Evolutionary conservation across 1,140 invertebrate species (phyloP).

Genomic region (Neomicropteryx cornuta): DNA sequence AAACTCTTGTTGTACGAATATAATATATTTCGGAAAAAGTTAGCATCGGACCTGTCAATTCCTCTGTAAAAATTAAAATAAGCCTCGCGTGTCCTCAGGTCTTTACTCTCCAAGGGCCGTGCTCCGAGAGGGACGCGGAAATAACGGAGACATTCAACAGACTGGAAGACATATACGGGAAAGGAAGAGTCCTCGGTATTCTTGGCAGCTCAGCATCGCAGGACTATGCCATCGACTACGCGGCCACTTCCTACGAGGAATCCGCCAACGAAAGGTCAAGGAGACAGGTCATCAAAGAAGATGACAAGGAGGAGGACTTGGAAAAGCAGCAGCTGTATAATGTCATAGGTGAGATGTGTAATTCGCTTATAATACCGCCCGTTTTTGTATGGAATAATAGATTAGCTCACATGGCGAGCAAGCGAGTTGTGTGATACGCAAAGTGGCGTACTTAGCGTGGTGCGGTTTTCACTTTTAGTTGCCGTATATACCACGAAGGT

Average conservation of each 20-base stretch:
- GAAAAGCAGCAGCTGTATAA: neutral
- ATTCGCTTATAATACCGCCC: neutral
- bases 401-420: too few species aligned
- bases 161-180: conserved; percentile 40
- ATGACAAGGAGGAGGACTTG: conserved; percentile 1
- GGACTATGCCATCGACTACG: conserved; percentile 19
- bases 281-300: conserved; percentile 15
- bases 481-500: too few species aligned
- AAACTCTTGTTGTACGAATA: too few species aligned
- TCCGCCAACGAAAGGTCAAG: conserved; percentile 10
- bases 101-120: conserved; percentile 39
- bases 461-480: too few species aligned
- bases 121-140: conserved; percentile 42
- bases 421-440: too few species aligned
- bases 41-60: too few species aligned
- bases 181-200: conserved; percentile 41
- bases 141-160: conserved; percentile 41
- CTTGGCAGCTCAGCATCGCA: conserved; percentile 31
- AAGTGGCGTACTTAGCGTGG: too few species aligned
- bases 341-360: neutral
- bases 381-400: neutral
- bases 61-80: conserved; percentile 6
- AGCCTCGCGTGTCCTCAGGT: conserved; percentile 24
- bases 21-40: too few species aligned
- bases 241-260: conserved; percentile 10